Conservation (phyloP, 2,888 invertebrate genomes). For the Cryptocephalus primarius region DNA sequence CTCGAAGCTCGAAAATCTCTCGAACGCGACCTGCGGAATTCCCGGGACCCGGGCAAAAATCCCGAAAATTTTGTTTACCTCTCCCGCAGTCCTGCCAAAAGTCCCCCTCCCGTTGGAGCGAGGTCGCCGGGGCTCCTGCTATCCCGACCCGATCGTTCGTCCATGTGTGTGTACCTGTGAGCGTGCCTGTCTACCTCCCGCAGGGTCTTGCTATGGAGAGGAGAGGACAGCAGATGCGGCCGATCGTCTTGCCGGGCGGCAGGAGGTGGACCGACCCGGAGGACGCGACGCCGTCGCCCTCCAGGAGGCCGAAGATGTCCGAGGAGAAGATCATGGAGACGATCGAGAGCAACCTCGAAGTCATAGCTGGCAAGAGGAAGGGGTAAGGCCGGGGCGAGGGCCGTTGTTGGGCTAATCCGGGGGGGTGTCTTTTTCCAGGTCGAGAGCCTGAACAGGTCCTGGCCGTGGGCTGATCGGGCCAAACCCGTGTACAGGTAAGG, state of each 20-base stretch:
- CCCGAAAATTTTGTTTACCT: no score
- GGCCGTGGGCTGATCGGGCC: slow-evolving; percentile 49
- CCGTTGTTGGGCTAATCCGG: slow-evolving; percentile 1
- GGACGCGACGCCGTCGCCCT: slow-evolving; percentile 45
- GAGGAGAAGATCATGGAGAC: slow-evolving; percentile 83
- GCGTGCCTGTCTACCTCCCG: no score
- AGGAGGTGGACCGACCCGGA: slow-evolving; percentile 71
- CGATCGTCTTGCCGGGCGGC: slow-evolving; percentile 67
- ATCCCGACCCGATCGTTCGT: no score
- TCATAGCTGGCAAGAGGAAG: slow-evolving; percentile 71
- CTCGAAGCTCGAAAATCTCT: no score
- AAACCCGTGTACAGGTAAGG: slow-evolving; percentile 48
- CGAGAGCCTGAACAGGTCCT: slow-evolving; percentile 50
- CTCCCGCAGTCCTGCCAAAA: no score
- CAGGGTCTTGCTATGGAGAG: slow-evolving; percentile 7
- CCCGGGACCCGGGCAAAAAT: no score
- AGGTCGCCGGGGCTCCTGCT: no score
- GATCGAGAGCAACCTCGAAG: slow-evolving; percentile 73
- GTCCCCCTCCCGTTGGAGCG: no score
- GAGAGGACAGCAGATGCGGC: slow-evolving; percentile 31
- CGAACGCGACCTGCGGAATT: no score
- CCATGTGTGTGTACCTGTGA: no score
- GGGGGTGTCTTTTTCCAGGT: slow-evolving; percentile 43
- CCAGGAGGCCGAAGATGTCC: slow-evolving; percentile 48
- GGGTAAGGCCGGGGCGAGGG: slow-evolving; percentile 50